Evolutionary conservation across 2,113 vertebrate species (phyloP), one percentile per base, ranked within the genome.

Genomic region (Cyphomyrus plagiostoma): DNA sequence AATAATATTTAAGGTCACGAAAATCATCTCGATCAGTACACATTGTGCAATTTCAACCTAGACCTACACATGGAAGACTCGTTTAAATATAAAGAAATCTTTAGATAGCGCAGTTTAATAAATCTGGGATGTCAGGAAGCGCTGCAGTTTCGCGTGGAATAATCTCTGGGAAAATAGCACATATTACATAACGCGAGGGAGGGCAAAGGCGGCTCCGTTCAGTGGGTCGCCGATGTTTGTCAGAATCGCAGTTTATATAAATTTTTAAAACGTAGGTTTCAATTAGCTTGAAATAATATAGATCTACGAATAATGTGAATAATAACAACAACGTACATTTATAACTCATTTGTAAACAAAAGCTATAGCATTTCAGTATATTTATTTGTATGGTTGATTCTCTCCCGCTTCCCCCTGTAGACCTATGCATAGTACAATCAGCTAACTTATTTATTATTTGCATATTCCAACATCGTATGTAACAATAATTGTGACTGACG

Each of bases 91-190:
- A 89, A 92, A 89, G 56, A 23, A 30, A 89, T 90, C 17, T 92
- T 88, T 92, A 89, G 91, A 91, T 88, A 66, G 86, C 11, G 45
- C 52, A 56, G 56, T 91, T 89, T 86, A 91, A 90, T 91, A 91
- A 92, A 90, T 5, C 39, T 23, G 15, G n/a, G 21, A 52, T 66
- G n/a, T 30, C 62, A 26, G 26, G 26, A 56, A 6, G 74, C 83
- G 46, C 88, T 42, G 83, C 83, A 49, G 82, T 58, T 90, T n/a
- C 17, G 82, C 50, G 8, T 50, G 23, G 88, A 42, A 89, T 93
- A 82, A 91, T 92, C 90, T 90, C 23, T 89, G 56, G 9, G 21
- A 87, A 86, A 53, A 19, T 91, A 89, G 88, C 50, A 89, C 50
- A 0, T 10, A 9, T 86, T 30, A 39, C 17, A 46, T 42, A 35